Evolutionary conservation across 2,113 vertebrate genomes (phyloP), one percentile per base, ranked within the genome.

Genomic region (Sciurus niger): DNA sequence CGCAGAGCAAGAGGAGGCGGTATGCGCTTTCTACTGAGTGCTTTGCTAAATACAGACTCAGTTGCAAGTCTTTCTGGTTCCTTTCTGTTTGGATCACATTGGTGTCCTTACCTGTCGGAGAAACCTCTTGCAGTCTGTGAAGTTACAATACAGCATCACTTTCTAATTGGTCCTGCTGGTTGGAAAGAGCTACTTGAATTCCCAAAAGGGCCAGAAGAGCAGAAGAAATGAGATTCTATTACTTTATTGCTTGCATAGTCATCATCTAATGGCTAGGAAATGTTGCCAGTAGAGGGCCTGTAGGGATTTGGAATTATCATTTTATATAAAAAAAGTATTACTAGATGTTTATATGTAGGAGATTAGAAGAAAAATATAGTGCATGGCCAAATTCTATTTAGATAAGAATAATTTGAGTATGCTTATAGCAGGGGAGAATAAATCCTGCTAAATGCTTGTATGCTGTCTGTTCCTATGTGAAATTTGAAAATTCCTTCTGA

Each of bases 321-420:
- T 58, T 96, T 67, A 48, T 95, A 53, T 74, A 70, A 84, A 96
- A 74, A 84, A 97, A 83, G 32, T 55, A 76, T 67, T 32, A 68
- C 12, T 73, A 43, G 22, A 84, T 83, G 17, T 89, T 86, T 92
- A 7, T 24, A 92, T 86, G 73, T 40, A 48, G 46, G 63, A 63
- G n/a, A 89, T 68, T 78, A 67, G 90, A 95, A 72, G 79, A 92
- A 93, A 93, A 84, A 79, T 85, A 18, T 60, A 78, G 22, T 82
- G 48, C 3, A 4, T 43, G 53, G 34, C 40, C 70, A 92, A 85
- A 91, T 85, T 78, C 55, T 92, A 25, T 18, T 53, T 51, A 88
- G 37, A 65, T 84, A 82, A 79, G 58, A 84, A 58, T 76, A 78
- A 73, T 74, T 89, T 85, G 40, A 86, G 40, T n/a, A 63, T 53